Evolutionary conservation across 2,888 invertebrate species (phyloP).

Genomic region (Leptopilina myrica): DNA sequence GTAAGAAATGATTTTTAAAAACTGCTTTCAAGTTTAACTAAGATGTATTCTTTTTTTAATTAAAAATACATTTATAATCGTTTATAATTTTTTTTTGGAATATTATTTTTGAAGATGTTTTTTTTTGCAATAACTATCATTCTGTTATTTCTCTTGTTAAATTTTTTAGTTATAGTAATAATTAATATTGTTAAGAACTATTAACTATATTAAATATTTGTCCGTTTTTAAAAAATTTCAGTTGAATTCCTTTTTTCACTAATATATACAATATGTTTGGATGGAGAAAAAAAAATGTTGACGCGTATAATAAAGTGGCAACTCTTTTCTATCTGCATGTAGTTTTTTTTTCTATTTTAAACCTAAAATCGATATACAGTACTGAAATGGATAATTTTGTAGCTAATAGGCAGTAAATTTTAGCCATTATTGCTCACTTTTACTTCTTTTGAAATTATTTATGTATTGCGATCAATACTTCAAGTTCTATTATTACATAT

Average conservation of each 20-base stretch:
- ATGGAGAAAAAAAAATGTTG: no score
- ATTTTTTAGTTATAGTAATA: no score
- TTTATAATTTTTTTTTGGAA: no score
- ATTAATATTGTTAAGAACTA: no score
- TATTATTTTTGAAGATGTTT: not conserved
- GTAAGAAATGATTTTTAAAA: not conserved
- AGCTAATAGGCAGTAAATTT: not conserved
- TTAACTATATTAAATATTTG: no score
- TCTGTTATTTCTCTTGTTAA: no score
- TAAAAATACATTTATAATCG: no score
- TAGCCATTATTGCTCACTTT: conserved; percentile 9
- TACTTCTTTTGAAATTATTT: conserved; percentile 24
- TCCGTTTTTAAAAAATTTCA: no score
- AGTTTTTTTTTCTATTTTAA: conserved; percentile 9
- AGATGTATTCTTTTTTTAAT: no score
- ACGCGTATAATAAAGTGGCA: not conserved
- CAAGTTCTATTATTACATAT: conserved; percentile 19
- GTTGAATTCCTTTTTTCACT: no score
- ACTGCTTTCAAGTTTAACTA: no score
- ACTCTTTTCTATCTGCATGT: not conserved
- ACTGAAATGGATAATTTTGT: not conserved
- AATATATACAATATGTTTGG: no score
- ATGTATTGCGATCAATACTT: conserved; percentile 21
- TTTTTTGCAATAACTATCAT: not conserved
- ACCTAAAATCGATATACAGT: conserved; percentile 1